These are phyloP conservation scores for Boleophthalmus pectinirostris DNA, from an alignment of 2,113 vertebrate genomes.

Conservation along the genomic window DNA sequence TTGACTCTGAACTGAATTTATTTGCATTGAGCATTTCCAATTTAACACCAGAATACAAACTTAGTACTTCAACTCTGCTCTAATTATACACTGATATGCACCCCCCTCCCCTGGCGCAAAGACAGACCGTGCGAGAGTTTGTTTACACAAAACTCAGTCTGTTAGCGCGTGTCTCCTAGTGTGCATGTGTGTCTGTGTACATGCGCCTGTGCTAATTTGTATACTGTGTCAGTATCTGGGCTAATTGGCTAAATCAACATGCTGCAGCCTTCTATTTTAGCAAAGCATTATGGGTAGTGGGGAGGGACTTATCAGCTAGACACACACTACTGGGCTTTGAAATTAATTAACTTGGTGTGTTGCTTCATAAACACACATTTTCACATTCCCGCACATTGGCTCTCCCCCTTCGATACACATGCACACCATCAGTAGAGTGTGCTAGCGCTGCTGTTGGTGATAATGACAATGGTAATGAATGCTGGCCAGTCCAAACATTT, in stretches of 20 bases:
- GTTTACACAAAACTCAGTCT: conserved; percentile 67
- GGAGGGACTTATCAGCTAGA: conserved; percentile 80
- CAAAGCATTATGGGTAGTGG: conserved; percentile 77
- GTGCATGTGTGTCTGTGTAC: conserved; percentile 12
- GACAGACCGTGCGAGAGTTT: conserved; percentile 73
- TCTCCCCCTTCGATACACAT: conserved; percentile 6
- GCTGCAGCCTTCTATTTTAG: conserved; percentile 67
- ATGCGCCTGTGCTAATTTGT: conserved; percentile 72
- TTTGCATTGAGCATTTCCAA: conserved; percentile 79
- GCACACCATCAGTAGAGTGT: conserved; percentile 43
- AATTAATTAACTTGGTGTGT: conserved; percentile 79
- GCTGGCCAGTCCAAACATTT: conserved; percentile 65
- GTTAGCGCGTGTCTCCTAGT: conserved; percentile 35
- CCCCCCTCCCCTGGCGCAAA: conserved; percentile 74
- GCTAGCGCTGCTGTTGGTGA: conserved; percentile 53
- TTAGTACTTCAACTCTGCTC: conserved; percentile 74
- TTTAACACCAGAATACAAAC: conserved; percentile 76
- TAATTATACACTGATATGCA: conserved; percentile 81
- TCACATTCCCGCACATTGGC: conserved; percentile 35
- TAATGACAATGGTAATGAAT: conserved; percentile 76
- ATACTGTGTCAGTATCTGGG: conserved; percentile 75
- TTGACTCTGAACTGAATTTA: conserved; percentile 79
- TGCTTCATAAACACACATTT: conserved; percentile 58
- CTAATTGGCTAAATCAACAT: conserved; percentile 79
- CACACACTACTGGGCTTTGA: conserved; percentile 76